Evolutionary conservation across 2,888 invertebrate species (phyloP), one percentile per base, ranked within the genome.

Genomic region (Tricholauxania praeusta): DNA sequence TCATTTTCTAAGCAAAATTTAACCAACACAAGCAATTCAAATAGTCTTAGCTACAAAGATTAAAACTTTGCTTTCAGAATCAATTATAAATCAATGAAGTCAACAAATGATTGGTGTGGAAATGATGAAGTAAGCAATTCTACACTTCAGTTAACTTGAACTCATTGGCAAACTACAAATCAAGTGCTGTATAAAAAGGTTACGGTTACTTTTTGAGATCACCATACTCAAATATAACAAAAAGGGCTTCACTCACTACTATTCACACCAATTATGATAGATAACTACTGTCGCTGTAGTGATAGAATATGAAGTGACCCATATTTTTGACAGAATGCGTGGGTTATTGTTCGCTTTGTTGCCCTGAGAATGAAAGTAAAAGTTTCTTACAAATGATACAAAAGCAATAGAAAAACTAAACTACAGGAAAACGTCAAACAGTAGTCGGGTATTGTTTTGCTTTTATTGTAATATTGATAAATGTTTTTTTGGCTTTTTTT

Each of bases 1-100:
- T 57, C 12, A 19, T 57, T 19, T 28, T 28, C 57, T 57, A 28
- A 28, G 22, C 14, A 22, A 15, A 57, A 12, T 22, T 55, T 55
- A 28, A 28, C 4, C 3, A 22, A 22, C 22, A 22, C 22, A 22
- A 22, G 22, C 3, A 22, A 22, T 39, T 39, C 39, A 39, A 2
- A 4, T 4, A 6, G 8, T 10, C 8, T 39, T 10, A 55, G 55
- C 17, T 10, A 10, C 19, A n/a, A 19, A 55, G n/a, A 19, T 3
- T 15, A n/a, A 49, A 22, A 15, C 12, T 70, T 64, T 59, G 57
- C 65, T 60, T 72, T 66, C 72, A 19, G 32, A 66, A 66, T 52
- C 32, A 63, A 67, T 72, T 68, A 72, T 62, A 53, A 72, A 72
- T 72, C 72, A 63, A 62, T 72, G 52, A 57, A 64, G 17, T 28